Base-by-base conservation (phyloP, 1,140 invertebrate species). In the Drosophila pruinosa region DNA sequence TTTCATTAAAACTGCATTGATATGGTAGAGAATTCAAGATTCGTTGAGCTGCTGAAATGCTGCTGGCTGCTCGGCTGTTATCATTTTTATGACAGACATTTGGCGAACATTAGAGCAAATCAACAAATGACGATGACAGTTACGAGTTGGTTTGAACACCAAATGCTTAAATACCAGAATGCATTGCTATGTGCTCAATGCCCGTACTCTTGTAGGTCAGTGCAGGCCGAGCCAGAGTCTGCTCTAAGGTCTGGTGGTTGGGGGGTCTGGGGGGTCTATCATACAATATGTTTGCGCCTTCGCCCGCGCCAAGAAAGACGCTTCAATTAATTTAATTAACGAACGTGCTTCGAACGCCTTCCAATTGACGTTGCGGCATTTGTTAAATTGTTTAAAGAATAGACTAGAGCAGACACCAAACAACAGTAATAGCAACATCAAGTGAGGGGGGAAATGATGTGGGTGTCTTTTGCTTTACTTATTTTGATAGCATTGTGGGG, bases 281-380 rank as follows among this genome's bases (percentile, higher is more conserved):
- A 54, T 53, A n/a, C n/a, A 34, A 68, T 45, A 52, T 50, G 31
- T 34, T 34, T 10, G 21, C 54, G 43, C 31, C 57, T 38, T 17
- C 54, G 34, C n/a, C 45, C 14, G 38, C 38, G 38, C 12, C 6
- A 19, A 6, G 12, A 28, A 48, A 64, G 59, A 70, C 48, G 59
- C 31, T 24, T 53, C 69, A 68, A 72, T 72, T 72, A 72, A 72
- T 72, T 72, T 43, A 72, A 72, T 67, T 72, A 72, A 67, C 69
- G 62, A 52, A 67, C 54, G 45, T 58, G 62, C 69, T 14, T 17
- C 68, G 54, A 59, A 67, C 62, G 69, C 69, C 53, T 72, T 67
- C 36, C 45, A 67, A 72, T 72, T 72, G 68, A 56, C 61, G 68
- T 56, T 64, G 41, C 24, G 67, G 19, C 67, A 64, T 71, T 65